A percentile compares a stretch with the other conserved stretches of the same genome.
These are phyloP conservation scores for Azemiops feae DNA, from an alignment of 2,113 vertebrate species.

Conservation along the genomic window DNA sequence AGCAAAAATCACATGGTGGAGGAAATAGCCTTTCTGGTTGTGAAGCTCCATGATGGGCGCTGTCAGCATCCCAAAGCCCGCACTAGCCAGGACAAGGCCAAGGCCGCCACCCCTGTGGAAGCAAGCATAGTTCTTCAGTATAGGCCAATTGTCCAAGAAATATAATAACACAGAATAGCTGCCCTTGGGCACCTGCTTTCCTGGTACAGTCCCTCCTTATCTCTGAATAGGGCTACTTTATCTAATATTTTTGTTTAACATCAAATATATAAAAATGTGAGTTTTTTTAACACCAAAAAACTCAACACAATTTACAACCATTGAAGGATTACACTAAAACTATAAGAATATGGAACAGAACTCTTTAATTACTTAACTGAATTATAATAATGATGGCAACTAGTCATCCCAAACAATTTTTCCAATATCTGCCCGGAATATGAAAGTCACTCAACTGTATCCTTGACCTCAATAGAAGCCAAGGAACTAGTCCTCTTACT, in stretches of 20 bases:
- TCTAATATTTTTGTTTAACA: background rate
- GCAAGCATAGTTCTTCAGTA: background rate
- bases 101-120: constrained; percentile 85
- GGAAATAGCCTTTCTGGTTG: constrained; percentile 98
- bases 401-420: background rate
- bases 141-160: background rate
- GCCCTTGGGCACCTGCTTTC: background rate
- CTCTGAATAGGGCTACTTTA: background rate
- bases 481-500: background rate
- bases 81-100: constrained; percentile 92
- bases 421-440: background rate
- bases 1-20: constrained; percentile 96
- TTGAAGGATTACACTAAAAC: background rate
- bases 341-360: background rate
- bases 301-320: background rate
- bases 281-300: background rate
- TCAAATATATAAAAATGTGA: background rate
- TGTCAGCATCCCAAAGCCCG: constrained; percentile 92
- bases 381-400: background rate
- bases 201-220: background rate
- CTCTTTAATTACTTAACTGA: background rate
- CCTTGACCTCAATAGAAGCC: background rate
- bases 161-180: background rate
- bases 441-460: background rate
- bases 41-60: constrained; percentile 98